These are phyloP conservation scores for Suricata suricatta DNA, from an alignment of 2,113 vertebrate species.

Conservation along the genomic window DNA sequence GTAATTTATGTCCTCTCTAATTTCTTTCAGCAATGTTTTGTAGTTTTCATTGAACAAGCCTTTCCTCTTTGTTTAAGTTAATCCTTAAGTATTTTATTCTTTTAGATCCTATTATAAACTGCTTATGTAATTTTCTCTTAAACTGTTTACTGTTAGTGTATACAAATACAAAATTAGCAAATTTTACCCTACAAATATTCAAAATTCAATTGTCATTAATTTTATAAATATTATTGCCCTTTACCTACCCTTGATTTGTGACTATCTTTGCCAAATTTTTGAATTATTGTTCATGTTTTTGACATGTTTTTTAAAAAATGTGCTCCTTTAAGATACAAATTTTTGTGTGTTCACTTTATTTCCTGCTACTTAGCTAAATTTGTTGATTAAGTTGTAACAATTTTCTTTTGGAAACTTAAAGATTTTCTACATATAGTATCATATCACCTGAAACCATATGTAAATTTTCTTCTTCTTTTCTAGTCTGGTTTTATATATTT, in stretches of 20 bases:
- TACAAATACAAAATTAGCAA: not conserved
- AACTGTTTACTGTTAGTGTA: not conserved
- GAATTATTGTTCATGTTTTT: not conserved
- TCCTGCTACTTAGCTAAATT: not conserved
- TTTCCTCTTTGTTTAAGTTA: not conserved
- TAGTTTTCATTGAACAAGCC: not conserved
- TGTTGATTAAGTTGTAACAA: not conserved
- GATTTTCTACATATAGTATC: not conserved
- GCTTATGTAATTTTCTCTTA: not conserved
- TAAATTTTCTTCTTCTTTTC: not conserved
- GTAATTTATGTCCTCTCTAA: not conserved
- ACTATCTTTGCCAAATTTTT: not conserved
- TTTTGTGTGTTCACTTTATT: not conserved
- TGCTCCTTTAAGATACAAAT: not conserved
- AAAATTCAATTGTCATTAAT: not conserved
- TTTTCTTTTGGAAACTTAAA: not conserved
- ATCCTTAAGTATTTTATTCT: not conserved
- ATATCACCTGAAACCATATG: not conserved
- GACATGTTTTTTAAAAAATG: not conserved
- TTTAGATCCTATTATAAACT: not conserved
- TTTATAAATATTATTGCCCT: not conserved
- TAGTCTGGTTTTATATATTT: not conserved
- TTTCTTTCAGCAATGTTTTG: not conserved
- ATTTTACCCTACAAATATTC: not conserved
- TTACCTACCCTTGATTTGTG: not conserved